phyloP scores from a whole-genome alignment of 2,888 invertebrate genomes.

The Ophion ellenae region DNA sequence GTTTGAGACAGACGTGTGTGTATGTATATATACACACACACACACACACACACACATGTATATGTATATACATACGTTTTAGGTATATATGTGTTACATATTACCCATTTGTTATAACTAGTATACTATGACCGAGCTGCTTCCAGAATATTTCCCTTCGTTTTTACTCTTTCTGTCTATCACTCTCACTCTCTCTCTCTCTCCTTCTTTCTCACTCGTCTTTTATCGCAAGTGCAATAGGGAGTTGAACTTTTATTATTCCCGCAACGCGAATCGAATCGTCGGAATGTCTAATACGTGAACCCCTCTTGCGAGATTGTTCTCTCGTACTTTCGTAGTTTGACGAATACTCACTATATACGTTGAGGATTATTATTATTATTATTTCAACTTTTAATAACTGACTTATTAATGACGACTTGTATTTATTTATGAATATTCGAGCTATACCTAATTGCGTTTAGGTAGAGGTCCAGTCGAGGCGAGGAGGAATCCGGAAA shows the following conservation, averaged over 20 bases:
- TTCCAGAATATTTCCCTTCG: slow-evolving; percentile 33
- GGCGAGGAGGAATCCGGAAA: slow-evolving; percentile 33
- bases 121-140: slow-evolving; percentile 48
- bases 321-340: not conserved
- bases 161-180: not conserved
- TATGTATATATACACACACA: no score
- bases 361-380: not conserved
- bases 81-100: slow-evolving; percentile 50
- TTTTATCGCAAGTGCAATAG: slow-evolving; percentile 56
- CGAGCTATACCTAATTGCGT: slow-evolving; percentile 50
- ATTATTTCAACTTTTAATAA: slow-evolving; percentile 44
- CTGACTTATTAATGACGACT: slow-evolving; percentile 55
- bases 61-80: slow-evolving; percentile 35
- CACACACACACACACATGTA: no score
- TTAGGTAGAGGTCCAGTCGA: slow-evolving; percentile 57
- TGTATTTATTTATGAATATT: slow-evolving; percentile 49
- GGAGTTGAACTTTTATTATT: slow-evolving; percentile 47
- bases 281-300: not conserved
- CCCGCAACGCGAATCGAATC: not conserved
- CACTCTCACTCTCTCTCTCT: not conserved
- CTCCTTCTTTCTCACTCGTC: not conserved
- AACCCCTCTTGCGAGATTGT: slow-evolving; percentile 19
- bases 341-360: slow-evolving; percentile 7
- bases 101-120: slow-evolving; percentile 47
- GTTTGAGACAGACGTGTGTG: slow-evolving; percentile 45